These are phyloP conservation scores for Sphecodes monilicornis DNA, from an alignment of 2,888 invertebrate genomes.

Conservation along the genomic window DNA sequence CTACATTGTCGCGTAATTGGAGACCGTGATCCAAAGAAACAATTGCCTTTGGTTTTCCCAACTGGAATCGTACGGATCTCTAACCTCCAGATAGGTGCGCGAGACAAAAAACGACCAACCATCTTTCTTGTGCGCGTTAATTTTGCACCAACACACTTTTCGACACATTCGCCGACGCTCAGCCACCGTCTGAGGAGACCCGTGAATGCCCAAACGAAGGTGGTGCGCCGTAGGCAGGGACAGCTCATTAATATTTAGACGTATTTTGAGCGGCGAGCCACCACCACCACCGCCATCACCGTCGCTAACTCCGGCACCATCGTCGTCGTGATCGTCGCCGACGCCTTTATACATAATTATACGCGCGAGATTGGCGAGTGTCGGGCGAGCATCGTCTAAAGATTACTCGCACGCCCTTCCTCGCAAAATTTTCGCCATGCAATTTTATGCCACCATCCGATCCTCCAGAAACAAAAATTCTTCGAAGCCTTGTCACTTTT, in stretches of 20 bases:
- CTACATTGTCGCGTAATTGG: neutral
- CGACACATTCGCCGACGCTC: constrained; percentile 43
- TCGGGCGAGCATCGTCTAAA: constrained; percentile 64
- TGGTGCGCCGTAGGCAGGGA: constrained; percentile 81
- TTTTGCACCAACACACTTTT: constrained; percentile 61
- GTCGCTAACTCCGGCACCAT: constrained; percentile 64
- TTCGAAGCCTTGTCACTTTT: neutral
- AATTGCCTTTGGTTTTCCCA: neutral
- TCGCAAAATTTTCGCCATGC: constrained; percentile 52
- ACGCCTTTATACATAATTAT: constrained; percentile 83
- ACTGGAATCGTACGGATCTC: constrained; percentile 28
- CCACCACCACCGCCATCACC: constrained; percentile 66
- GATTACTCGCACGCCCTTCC: constrained; percentile 46
- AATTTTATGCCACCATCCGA: neutral
- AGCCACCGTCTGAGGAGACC: constrained; percentile 62
- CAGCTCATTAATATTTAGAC: constrained; percentile 84
- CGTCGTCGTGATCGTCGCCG: constrained; percentile 71
- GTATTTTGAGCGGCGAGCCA: constrained; percentile 80
- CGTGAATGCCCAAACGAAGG: constrained; percentile 72
- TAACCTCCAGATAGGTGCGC: neutral
- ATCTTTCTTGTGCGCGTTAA: constrained; percentile 45
- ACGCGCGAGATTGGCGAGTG: constrained; percentile 80
- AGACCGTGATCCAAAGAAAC: neutral
- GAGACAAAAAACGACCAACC: constrained; percentile 31
- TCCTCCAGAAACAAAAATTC: neutral